A percentile compares a stretch with the other conserved stretches of the same genome.
Conservation (phyloP, 1,140 invertebrate species). For the Drosophila parvula region DNA sequence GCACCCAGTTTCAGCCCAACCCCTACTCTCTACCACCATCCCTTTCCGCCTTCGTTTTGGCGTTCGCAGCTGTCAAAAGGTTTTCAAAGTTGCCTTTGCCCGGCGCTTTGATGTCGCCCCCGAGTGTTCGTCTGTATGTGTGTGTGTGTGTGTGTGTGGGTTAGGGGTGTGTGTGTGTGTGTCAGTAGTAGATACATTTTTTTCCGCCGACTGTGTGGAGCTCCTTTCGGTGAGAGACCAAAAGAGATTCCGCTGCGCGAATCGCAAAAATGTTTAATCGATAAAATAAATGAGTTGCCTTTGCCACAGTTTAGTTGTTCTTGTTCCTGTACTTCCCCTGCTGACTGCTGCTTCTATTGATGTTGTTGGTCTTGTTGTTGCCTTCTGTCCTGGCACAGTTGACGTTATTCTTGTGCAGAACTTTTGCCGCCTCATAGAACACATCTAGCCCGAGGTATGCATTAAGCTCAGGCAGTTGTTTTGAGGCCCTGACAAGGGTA, state of each 20-base stretch:
- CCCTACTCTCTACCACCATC: constrained; percentile 14
- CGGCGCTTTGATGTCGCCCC: constrained; percentile 72
- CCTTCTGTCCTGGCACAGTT: constrained; percentile 55
- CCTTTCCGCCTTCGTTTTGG: constrained; percentile 26
- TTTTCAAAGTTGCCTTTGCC: constrained; percentile 76
- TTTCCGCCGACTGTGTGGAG: constrained; percentile 31
- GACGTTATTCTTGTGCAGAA: constrained; percentile 72
- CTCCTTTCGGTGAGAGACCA: constrained; percentile 36
- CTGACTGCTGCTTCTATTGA: constrained; percentile 21
- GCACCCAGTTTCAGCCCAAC: background rate
- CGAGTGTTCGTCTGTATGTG: constrained; percentile 44
- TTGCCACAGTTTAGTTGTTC: constrained; percentile 59
- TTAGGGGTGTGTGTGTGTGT: constrained; percentile 62
- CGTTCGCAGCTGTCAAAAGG: constrained; percentile 76
- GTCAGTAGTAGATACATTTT: constrained; percentile 81
- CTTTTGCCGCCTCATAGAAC: constrained; percentile 46
- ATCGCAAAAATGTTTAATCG: constrained; percentile 83
- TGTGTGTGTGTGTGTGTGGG: constrained; percentile 15
- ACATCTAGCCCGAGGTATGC: constrained; percentile 27
- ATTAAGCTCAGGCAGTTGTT: constrained; percentile 13
- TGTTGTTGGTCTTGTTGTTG: constrained; percentile 13
- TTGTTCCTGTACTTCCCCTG: constrained; percentile 21
- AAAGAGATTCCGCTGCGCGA: constrained; percentile 80
- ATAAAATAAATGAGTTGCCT: constrained; percentile 82
- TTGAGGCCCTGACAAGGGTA: constrained; percentile 29